These are phyloP conservation scores for Crotalus helleri DNA, from an alignment of 2,113 vertebrate genomes.

Conservation along the genomic window DNA sequence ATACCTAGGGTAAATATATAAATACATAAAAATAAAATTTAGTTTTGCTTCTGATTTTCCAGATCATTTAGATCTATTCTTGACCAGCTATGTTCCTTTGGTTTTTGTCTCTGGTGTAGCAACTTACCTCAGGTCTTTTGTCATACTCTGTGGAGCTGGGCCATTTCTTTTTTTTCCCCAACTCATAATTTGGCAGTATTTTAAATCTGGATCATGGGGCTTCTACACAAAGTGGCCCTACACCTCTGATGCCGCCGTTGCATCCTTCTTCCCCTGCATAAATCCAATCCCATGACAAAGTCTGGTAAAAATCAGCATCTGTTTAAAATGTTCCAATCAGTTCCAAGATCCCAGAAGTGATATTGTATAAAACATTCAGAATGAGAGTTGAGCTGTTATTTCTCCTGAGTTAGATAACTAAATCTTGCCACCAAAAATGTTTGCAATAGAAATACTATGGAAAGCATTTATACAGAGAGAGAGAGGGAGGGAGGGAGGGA, in stretches of 20 bases:
- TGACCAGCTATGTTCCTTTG: not conserved
- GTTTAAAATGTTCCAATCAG: not conserved
- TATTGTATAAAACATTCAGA: not conserved
- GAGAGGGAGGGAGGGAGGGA: not conserved
- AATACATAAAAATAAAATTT: not conserved
- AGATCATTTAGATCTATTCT: not conserved
- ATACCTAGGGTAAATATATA: not conserved
- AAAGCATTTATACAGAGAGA: not conserved
- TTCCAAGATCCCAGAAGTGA: not conserved
- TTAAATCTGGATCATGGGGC: not conserved
- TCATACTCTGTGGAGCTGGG: not conserved
- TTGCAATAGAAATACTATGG: no score
- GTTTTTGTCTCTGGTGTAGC: not conserved
- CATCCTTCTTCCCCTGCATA: not conserved
- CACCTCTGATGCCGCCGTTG: not conserved
- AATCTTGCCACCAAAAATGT: not conserved
- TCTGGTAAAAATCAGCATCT: not conserved
- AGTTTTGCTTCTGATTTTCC: not conserved
- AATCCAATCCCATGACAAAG: not conserved
- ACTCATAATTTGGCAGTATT: not conserved
- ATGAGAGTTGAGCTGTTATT: not conserved
- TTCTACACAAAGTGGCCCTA: not conserved
- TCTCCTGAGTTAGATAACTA: not conserved
- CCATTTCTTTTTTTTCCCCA: not conserved
- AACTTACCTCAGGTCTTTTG: not conserved